Conservation (phyloP, 2,888 invertebrate species). For the Proisotoma minuta region DNA sequence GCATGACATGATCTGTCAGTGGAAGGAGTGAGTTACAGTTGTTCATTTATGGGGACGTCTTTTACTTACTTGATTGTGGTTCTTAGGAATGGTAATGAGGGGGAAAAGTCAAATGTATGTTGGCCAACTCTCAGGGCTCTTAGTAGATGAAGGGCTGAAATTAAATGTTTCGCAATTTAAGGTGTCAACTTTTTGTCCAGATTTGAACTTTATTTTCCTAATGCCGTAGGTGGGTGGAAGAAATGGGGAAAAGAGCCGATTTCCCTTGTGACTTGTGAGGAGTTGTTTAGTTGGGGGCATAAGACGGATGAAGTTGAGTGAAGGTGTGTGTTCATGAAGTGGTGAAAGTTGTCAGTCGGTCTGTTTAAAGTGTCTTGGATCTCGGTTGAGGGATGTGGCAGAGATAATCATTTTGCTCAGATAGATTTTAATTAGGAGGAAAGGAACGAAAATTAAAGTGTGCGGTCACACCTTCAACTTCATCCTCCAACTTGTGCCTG, state of each 20-base stretch:
- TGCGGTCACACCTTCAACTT: conserved; percentile 34
- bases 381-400: conserved; percentile 12
- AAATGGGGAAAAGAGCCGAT: conserved; percentile 14
- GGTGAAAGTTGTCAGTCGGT: conserved; percentile 20
- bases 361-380: conserved; percentile 7
- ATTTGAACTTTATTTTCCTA: conserved; percentile 9
- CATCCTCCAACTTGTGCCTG: no score
- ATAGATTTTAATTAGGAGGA: conserved; percentile 44
- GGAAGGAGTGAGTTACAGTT: background rate
- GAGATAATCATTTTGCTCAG: conserved; percentile 36
- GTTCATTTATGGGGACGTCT: background rate
- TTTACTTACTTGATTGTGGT: background rate
- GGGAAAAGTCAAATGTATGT: conserved; percentile 21
- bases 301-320: conserved; percentile 6
- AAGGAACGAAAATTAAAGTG: conserved; percentile 36
- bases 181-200: conserved; percentile 30
- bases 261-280: conserved; percentile 15
- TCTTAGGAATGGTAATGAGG: conserved; percentile 30
- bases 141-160: conserved; percentile 1
- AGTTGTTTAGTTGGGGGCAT: background rate
- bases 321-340: conserved; percentile 12
- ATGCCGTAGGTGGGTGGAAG: conserved; percentile 18
- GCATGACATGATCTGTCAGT: conserved; percentile 5
- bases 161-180: conserved; percentile 20
- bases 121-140: conserved; percentile 4